Conservation (phyloP, 2,113 vertebrate species). For the Promerops cafer region DNA sequence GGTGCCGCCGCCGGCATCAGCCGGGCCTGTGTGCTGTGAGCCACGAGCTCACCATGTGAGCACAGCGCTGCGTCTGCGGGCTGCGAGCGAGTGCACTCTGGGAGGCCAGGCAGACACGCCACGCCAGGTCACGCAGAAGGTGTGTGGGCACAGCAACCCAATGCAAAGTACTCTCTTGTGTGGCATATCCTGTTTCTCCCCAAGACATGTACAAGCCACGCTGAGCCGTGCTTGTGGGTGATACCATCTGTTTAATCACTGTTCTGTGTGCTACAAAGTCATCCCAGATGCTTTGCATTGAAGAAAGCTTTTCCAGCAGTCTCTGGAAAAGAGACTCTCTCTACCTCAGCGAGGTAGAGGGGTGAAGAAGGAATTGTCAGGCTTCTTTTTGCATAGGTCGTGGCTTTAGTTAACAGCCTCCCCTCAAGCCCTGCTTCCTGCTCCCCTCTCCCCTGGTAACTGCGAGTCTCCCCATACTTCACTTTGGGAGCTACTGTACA, state of each 20-base stretch:
- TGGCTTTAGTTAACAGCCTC: not conserved
- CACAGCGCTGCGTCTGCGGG: not conserved
- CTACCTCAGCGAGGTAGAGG: not conserved
- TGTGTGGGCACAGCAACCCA: not conserved
- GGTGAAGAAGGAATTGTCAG: not conserved
- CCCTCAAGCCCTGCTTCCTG: not conserved
- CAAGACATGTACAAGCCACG: not conserved
- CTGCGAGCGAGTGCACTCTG: not conserved
- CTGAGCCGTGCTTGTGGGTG: not conserved
- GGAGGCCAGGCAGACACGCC: not conserved
- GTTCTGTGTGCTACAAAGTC: not conserved
- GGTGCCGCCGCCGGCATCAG: accelerated
- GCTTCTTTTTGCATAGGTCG: not conserved
- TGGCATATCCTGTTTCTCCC: constrained; percentile 9
- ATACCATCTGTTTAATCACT: constrained; percentile 10
- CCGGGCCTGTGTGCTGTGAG: not conserved
- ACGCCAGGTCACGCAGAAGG: not conserved
- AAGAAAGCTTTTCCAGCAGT: not conserved
- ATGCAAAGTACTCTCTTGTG: not conserved
- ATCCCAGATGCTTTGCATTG: not conserved
- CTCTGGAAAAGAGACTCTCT: too few species aligned
- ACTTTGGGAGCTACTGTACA: not conserved
- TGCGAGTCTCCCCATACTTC: not conserved
- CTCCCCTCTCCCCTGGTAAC: not conserved
- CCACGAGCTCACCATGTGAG: too few species aligned